Evolutionary conservation across 2,113 vertebrate genomes (phyloP), one percentile per base, ranked within the genome.

Genomic region (Mohoua ochrocephala): DNA sequence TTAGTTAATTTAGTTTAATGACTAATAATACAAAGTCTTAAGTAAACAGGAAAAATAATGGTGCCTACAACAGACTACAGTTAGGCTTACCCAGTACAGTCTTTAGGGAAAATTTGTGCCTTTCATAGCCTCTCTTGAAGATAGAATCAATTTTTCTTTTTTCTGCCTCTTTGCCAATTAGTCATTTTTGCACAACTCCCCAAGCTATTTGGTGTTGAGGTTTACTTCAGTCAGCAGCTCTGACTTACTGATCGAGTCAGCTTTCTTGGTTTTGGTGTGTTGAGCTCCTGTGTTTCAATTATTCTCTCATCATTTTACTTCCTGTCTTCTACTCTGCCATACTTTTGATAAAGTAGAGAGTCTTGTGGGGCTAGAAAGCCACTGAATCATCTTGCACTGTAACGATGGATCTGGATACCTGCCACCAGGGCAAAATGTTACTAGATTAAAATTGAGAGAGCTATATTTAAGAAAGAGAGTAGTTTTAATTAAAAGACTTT

Each of bases 401-500:
- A 89, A 78, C 0, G 10, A 67, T 33, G 49, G 56, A 78, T 71
- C 73, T 92, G 89, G 96, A 84, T 81, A 76, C 37, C 61, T 89
- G 87, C 95, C 94, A 95, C 35, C 12, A 78, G 91, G 81, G 84
- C 87, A 89, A 93, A 92, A 75, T 53, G 54, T 91, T 87, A 76
- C 56, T 35, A 41, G 52, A 87, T 94, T 95, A 84, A 91, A 95
- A 82, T 44, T 82, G 84, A 84, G 28, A 78, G 35, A 39, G 17
- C 41, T 75, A 24, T 67, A 92, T 95, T 95, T 96, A 88, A 96
- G 52, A 87, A 69, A 95, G 23, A 93, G 17, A 65, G 52, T 68
- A 84, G 37, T 71, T 93, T 89, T 89, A 95, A 96, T 95, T 94
- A 95, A 94, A 53, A 82, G 28, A 84, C 94, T 82, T 21, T 89